Evolutionary conservation across 2,113 vertebrate species (phyloP), one percentile per base, ranked within the genome.

Genomic region (Siniperca chuatsi): DNA sequence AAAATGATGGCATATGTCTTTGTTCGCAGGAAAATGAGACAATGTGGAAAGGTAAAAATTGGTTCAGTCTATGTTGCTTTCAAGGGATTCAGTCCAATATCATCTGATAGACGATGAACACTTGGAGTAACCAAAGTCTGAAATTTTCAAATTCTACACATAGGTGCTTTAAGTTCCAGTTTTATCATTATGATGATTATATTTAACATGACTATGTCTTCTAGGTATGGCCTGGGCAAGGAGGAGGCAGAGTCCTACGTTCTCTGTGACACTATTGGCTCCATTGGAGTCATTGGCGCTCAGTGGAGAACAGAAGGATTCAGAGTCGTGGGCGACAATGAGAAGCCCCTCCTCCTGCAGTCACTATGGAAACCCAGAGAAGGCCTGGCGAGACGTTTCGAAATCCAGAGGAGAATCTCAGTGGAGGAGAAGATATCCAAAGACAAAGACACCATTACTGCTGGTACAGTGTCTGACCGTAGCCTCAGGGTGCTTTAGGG

Each of bases 311-410:
- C 95, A 0, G 95, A 97, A 67, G 96, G 95, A 8, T 94, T 96
- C 58, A 78, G 96, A 35, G 93, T 96, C 0, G 94, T 97, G n/a
- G 93, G 95, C 7, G 95, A 96, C 90, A 92, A 95, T 4, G 96
- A 97, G 93, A 96, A 94, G 83, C 96, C 96, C 8, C 95, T 97
- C 80, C 93, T 96, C 77, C 88, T 97, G 44, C 96, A 97, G 91
- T 96, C 96, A 0, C 94, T 97, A 40, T 97, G 96, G 96, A 97
- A 97, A 92, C 96, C 96, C 54, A 94, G 92, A 79, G 96, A 96
- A 33, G 96, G 96, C 15, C 94, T 95, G 74, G 94, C 95, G 0
- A 92, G 96, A 40, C 92, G 96, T 0, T 96, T 96, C 18, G 96
- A 97, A 87, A 96, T 97, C 85, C 96, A 96, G 83, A 90, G 70